Evolutionary conservation across 2,113 vertebrate genomes (phyloP), one percentile per base, ranked within the genome.

Genomic region (Crotalus tigris): DNA sequence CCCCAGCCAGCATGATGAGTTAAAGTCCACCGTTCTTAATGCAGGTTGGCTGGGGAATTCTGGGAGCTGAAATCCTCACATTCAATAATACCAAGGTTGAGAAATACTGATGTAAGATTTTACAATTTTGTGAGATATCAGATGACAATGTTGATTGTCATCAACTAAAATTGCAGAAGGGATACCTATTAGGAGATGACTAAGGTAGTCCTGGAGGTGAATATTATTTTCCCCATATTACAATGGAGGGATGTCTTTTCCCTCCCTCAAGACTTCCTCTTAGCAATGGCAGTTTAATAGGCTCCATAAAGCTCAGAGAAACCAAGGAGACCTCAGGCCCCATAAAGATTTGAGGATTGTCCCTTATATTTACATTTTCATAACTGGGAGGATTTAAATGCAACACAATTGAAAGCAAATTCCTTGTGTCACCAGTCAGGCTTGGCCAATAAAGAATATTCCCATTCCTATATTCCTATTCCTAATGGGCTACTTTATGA

Each of bases 341-440:
- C 44, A 24, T 19, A 49, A 51, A 39, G 17, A 21, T 39, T 33
- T 53, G 91, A 46, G 85, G 9, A 21, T 29, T 85, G n/a, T 44
- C 15, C 5, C 21, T 9, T 58, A 55, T 10, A 23, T 33, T 95
- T 95, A 75, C 5, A 94, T 94, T 92, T 87, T 21, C 89, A 90
- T 3, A 11, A 39, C 87, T 91, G 92, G 91, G 92, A 93, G 91
- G 89, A 81, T 91, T 90, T 89, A 85, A 10, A 0, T 5, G 44
- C 17, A 90, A 92, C 93, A 59, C 93, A 93, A 39, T 85, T 13
- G 46, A 88, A 90, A 90, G 91, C 61, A 49, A 91, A 61, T 61
- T 61, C 58, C 8, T 61, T 61, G 58, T 10, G 59, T 24, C 23
- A 59, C 58, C 58, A 8, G 24, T 61, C 59, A 61, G 9, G 10